Base-by-base conservation (phyloP, 2,888 invertebrate genomes). In the Erannis defoliaria region DNA sequence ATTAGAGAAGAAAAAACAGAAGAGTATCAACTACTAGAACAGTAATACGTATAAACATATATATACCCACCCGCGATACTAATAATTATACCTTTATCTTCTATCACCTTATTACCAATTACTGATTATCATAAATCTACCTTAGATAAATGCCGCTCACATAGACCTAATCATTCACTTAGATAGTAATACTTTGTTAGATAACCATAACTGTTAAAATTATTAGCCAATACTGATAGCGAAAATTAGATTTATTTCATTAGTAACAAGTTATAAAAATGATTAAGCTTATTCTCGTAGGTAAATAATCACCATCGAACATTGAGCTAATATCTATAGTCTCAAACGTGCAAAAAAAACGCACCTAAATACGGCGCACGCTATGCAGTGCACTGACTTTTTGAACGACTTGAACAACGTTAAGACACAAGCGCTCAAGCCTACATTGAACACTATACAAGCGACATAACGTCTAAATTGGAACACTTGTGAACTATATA, bases 1-100 rank as follows among this genome's bases (percentile, higher is more conserved):
- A n/a, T n/a, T 29, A 29, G 9, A 64, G 66, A 68, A 0, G 67
- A 67, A 56, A 57, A 68, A 23, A 55, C 62, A 58, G 62, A 67
- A 64, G 62, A 68, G 49, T 53, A 60, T 29, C 19, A 35, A 38
- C 46, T 64, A 38, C 63, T 49, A 54, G 56, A 68, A 60, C 66
- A 42, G 56, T 16, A 45, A 14, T 14, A n/a, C n/a, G n/a, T n/a
- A 26, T 35, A 26, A 45, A n/a, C 43, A 37, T 8, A 29, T n/a
- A n/a, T n/a, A n/a, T n/a, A n/a, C n/a, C n/a, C n/a, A n/a, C n/a
- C n/a, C n/a, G n/a, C 31, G 33, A 49, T 19, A 43, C 4, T 53
- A 14, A 50, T 42, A 18, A 10, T 42, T 10, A 38, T 14, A 14
- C 5, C 31, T 21, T 0, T 5, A 35, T 43, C 37, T 18, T 60